Evolutionary conservation across 2,888 invertebrate genomes (phyloP), one percentile per base, ranked within the genome.

Genomic region (Ectobius pallidus): DNA sequence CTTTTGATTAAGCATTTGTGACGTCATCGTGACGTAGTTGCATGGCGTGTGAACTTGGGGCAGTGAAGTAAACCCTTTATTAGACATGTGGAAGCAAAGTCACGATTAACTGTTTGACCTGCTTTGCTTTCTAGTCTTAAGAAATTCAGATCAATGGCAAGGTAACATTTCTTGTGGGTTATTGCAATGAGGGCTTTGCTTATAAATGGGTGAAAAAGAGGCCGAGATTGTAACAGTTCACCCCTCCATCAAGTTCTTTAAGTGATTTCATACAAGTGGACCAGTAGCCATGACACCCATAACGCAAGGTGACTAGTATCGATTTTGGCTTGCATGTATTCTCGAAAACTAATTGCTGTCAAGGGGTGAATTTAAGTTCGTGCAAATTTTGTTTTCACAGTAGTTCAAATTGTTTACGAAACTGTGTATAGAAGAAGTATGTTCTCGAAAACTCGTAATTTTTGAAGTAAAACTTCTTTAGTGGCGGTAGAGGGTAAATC

Each of bases 131-230:
- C 7, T 20, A 30, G 20, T 22, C 44, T 20, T 1, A 20, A n/a
- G 22, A 22, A 14, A 52, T 22, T n/a, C 9, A 30, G 58, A 58
- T 58, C 58, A 58, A 32, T 58, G 58, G 32, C 30, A 58, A 58
- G 58, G 58, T 18, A 14, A 58, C 55, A 30, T n/a, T 16, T 11
- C 6, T 58, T 27, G 3, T 30, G 46, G 7, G 3, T 11, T 46
- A n/a, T 14, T 14, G 4, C 18, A n/a, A 46, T 11, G 18, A 46
- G n/a, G 46, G 9, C 46, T 46, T 46, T 7, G 46, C 7, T 4
- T n/a, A 46, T 3, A n/a, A 46, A 7, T 3, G 7, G n/a, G n/a
- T n/a, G n/a, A n/a, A n/a, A n/a, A n/a, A 39, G 7, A 6, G 39
- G 39, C 14, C 7, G 16, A 25, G 52, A 14, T 2, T 25, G 20